Percentiles rank a stretch among this genome's conserved stretches.
phyloP scores from a whole-genome alignment of 1,140 invertebrate genomes.

The Vanessa tameamea region DNA sequence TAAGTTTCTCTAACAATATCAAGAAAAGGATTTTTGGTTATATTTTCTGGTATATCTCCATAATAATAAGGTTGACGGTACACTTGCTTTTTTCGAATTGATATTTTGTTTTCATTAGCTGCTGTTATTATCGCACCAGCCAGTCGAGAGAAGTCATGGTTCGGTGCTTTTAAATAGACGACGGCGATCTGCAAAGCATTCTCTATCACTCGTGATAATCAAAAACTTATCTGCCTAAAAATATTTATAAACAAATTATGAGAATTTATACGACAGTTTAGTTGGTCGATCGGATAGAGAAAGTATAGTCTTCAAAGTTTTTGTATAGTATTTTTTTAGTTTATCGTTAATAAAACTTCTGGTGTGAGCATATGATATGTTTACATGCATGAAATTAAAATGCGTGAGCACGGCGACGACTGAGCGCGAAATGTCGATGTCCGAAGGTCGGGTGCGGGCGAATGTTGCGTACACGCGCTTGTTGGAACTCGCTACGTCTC shows the following conservation, averaged over 20 bases:
- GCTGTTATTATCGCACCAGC: slow-evolving; percentile 87
- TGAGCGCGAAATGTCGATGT: slow-evolving; percentile 95
- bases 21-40: slow-evolving; percentile 89
- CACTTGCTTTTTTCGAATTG: slow-evolving; percentile 82
- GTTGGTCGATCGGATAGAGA: no score
- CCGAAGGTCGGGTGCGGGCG: slow-evolving; percentile 94
- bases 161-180: slow-evolving; percentile 86
- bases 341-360: background rate
- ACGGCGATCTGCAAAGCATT: slow-evolving; percentile 84
- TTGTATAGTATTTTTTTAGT: no score
- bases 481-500: slow-evolving; percentile 91
- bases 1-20: slow-evolving; percentile 89
- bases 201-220: background rate
- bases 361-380: slow-evolving; percentile 43
- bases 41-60: slow-evolving; percentile 89
- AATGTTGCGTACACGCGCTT: slow-evolving; percentile 95
- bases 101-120: slow-evolving; percentile 85
- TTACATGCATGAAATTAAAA: slow-evolving; percentile 92
- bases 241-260: no score
- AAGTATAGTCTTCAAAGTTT: no score
- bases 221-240: background rate
- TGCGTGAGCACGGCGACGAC: slow-evolving; percentile 89
- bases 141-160: slow-evolving; percentile 86
- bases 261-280: no score
- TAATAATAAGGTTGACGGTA: slow-evolving; percentile 83